These are phyloP conservation scores for Boloria euphrosyne DNA, from an alignment of 2,888 invertebrate species.

Conservation along the genomic window DNA sequence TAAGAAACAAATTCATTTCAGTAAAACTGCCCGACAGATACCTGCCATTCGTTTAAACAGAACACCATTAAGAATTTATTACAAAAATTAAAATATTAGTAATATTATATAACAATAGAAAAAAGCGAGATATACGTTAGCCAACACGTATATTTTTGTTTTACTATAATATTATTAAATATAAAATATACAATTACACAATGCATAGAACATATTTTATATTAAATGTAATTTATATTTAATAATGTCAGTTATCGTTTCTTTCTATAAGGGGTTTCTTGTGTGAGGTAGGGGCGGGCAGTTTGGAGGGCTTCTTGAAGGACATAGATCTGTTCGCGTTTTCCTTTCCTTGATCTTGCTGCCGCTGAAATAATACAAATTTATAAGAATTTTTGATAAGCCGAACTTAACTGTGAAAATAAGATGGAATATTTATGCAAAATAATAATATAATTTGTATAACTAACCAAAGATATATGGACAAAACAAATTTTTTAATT, in stretches of 20 bases:
- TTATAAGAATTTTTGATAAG: not conserved
- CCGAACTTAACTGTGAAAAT: too few relatives aligned
- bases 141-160: too few relatives aligned
- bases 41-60: not conserved
- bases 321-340: constrained; percentile 53
- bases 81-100: not conserved
- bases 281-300: constrained; percentile 61
- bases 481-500: too few relatives aligned
- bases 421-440: too few relatives aligned
- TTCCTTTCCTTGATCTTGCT: constrained; percentile 64
- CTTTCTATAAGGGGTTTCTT: constrained; percentile 63
- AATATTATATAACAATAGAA: too few relatives aligned
- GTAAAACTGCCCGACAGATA: not conserved
- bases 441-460: too few relatives aligned
- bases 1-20: too few relatives aligned
- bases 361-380: constrained; percentile 45
- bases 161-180: too few relatives aligned
- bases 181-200: too few relatives aligned
- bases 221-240: not conserved
- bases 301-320: constrained; percentile 62
- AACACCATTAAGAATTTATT: not conserved
- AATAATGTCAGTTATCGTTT: constrained; percentile 35
- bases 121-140: too few relatives aligned
- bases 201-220: not conserved
- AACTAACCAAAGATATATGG: too few relatives aligned